A percentile compares a stretch with the other conserved stretches of the same genome.
Evolutionary conservation across 2,797 vertebrate genomes (phyloP).

Genomic region (Crocidura indochinensis): DNA sequence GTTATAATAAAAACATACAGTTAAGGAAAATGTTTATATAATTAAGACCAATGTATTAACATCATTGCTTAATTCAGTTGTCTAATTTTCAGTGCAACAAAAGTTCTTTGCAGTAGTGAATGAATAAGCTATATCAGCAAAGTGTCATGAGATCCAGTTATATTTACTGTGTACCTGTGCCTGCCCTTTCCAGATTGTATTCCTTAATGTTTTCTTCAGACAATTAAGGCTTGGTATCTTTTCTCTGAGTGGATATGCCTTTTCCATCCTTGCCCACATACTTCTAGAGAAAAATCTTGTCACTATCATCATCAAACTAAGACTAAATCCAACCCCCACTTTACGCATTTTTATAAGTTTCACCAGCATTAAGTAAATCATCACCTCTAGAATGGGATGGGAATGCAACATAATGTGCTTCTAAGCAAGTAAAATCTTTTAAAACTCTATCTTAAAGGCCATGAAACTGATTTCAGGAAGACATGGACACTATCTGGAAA

Average conservation of each 20-base stretch:
- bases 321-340: rapidly evolving
- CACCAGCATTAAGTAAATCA: neutral
- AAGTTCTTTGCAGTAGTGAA: neutral
- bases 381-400: neutral
- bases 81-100: neutral
- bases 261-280: neutral
- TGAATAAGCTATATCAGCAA: neutral
- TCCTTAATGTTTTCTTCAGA: neutral
- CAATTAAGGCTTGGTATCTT: neutral
- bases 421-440: neutral
- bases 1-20: constrained; percentile 38
- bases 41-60: neutral
- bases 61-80: neutral
- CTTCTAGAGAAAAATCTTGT: neutral
- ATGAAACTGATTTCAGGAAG: neutral
- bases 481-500: neutral
- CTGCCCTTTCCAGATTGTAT: neutral
- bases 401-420: neutral
- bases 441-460: neutral
- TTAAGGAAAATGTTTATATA: neutral
- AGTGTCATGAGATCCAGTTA: neutral
- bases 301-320: neutral
- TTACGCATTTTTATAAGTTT: neutral
- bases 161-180: neutral
- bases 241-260: neutral